Evolutionary conservation across 1,140 invertebrate species (phyloP).

Genomic region (Temnothorax nylanderi): DNA sequence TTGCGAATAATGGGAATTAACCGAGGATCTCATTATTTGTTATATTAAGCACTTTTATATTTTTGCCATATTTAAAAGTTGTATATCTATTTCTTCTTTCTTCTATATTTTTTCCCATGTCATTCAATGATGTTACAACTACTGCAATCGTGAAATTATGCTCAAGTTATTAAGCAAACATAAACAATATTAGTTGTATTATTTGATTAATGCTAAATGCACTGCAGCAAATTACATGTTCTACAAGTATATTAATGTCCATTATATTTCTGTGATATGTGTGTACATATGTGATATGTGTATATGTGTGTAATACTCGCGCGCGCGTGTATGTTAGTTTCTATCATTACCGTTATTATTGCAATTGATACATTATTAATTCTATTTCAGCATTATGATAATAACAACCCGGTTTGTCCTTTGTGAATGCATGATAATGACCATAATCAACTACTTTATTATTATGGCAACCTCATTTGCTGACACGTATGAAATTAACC

Average conservation of each 20-base stretch:
- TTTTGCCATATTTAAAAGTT: background rate
- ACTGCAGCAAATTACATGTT: background rate
- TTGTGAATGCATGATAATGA: slow-evolving; percentile 36
- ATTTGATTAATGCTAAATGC: slow-evolving; percentile 30
- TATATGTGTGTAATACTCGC: background rate
- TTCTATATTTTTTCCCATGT: too few species aligned
- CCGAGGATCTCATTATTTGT: too few species aligned
- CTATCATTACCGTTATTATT: slow-evolving; percentile 30
- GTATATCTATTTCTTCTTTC: background rate
- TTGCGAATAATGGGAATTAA: background rate
- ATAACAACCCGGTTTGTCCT: background rate
- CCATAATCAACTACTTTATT: slow-evolving; percentile 37
- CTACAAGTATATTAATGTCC: slow-evolving; percentile 11
- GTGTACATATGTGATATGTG: too few species aligned
- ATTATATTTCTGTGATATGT: slow-evolving; percentile 20
- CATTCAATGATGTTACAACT: background rate
- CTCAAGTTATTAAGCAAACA: background rate
- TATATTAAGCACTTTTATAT: background rate
- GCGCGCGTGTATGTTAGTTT: background rate
- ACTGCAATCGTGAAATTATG: background rate
- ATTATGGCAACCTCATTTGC: slow-evolving; percentile 34
- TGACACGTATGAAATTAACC: slow-evolving; percentile 57
- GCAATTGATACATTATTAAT: slow-evolving; percentile 32
- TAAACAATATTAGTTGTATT: slow-evolving; percentile 14
- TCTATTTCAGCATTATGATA: slow-evolving; percentile 8